Evolutionary conservation across 2,797 vertebrate species (phyloP), one percentile per base, ranked within the genome.

Genomic region (Catostomus latipinnis): DNA sequence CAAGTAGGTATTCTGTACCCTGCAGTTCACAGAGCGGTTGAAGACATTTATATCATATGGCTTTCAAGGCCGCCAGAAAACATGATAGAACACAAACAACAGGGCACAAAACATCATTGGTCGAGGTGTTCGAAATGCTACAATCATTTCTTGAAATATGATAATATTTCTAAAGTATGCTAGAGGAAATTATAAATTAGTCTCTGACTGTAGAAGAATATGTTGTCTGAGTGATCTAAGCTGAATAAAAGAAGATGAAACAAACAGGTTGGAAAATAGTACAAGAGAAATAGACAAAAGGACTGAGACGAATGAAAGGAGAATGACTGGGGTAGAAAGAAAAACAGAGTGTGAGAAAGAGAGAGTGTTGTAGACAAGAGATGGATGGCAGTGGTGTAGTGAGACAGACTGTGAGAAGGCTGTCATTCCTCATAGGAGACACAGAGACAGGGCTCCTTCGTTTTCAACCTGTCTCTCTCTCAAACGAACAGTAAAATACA

Each of bases 351-450:
- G 22, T 22, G 60, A 12, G 57, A 76, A 53, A 52, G 43, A 60
- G 49, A 34, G 52, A 61, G 70, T 8, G 14, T 8, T 54, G 14
- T 77, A 74, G 53, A 10, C 14, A 52, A 81, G 68, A 63, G 83
- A 76, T 81, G 60, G 65, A 76, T 81, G 74, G 71, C 46, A 71
- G 80, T 46, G 48, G 49, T 61, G 68, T 14, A 73, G 81, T 43
- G 72, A 67, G 67, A 80, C 82, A 75, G 82, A 52, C 81, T 34
- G 34, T 34, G 34, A 74, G n/a, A 49, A 4, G 14, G 66, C 18
- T 74, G 76, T 66, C 66, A 80, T 76, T 79, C 48, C 62, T 83
- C 72, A 83, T 80, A 56, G 70, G 66, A 57, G 66, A 79, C 76
- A 82, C 34, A 65, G 5, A 70, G 57, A 78, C 56, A 46, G 12